Evolutionary conservation across 2,888 invertebrate species (phyloP), one percentile per base, ranked within the genome.

Genomic region (Synanthedon tipuliformis): DNA sequence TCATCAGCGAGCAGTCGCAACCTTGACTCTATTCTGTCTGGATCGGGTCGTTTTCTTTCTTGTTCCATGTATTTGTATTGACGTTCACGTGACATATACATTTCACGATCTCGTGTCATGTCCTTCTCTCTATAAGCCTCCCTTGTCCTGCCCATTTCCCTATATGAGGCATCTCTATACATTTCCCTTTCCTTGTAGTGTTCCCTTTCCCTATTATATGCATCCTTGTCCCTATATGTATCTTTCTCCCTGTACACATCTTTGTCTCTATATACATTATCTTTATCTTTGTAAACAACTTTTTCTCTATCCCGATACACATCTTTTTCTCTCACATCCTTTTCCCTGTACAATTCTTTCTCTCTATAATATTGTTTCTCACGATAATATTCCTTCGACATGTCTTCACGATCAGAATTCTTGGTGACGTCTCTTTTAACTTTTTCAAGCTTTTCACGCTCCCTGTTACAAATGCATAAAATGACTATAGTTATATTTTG

Each of bases 381-480:
- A 66, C 83, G 79, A 68, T 83, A 84, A 64, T 82, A 85, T 57
- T 86, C 86, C 80, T 86, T 87, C 64, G 81, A 58, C 62, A 80
- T 69, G 34, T 86, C 87, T 55, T 86, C 87, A 60, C 84, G 76
- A 41, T 87, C 85, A 60, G 75, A 55, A 62, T 67, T 74, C 66
- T 82, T 85, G 60, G 55, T 64, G 41, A 81, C 57, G 23, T 86
- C 86, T 62, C 83, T 71, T 68, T 83, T 85, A 45, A 71, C 52
- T 72, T 86, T 87, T 48, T 87, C 86, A 61, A 76, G 59, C 64
- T 86, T 87, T 59, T 87, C 87, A 58, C 84, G 80, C 58, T 87
- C 87, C 75, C 87, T 85, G 76, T 72, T 63, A 60, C 76, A 75
- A 73, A 13, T 45, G 1, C 45, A 45, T 45, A 45, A 45, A 45